These are phyloP conservation scores for Poicephalus gulielmi DNA, from an alignment of 2,113 vertebrate genomes.

Conservation along the genomic window DNA sequence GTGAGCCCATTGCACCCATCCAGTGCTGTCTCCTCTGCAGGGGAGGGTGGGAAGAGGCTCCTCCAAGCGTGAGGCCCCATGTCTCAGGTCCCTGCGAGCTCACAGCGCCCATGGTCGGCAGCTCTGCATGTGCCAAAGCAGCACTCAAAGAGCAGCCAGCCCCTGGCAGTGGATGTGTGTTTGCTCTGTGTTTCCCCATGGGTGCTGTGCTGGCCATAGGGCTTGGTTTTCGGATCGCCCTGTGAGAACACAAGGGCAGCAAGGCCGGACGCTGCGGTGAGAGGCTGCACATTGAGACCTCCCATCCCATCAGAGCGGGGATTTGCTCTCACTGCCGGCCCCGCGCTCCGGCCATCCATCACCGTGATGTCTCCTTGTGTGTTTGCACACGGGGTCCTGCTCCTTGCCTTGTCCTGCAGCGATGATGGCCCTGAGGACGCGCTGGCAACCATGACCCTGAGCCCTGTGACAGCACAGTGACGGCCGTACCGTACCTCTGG, in stretches of 20 bases:
- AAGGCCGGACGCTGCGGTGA: fast-evolving
- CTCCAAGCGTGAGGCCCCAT: neutral
- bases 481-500: neutral
- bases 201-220: fast-evolving
- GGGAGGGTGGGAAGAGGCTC: neutral
- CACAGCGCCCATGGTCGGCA: fast-evolving
- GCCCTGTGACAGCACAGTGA: neutral
- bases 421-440: fast-evolving
- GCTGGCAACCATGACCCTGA: fast-evolving
- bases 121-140: fast-evolving
- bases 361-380: fast-evolving
- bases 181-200: fast-evolving
- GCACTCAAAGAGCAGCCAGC: neutral
- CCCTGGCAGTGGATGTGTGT: neutral
- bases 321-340: fast-evolving
- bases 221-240: fast-evolving
- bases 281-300: neutral
- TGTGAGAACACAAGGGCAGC: neutral
- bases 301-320: fast-evolving
- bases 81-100: fast-evolving
- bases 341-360: fast-evolving
- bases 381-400: neutral
- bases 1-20: neutral
- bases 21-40: fast-evolving
- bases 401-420: neutral